Conservation (phyloP, 2,113 vertebrate species). For the Machaerirhynchus nigripectus region DNA sequence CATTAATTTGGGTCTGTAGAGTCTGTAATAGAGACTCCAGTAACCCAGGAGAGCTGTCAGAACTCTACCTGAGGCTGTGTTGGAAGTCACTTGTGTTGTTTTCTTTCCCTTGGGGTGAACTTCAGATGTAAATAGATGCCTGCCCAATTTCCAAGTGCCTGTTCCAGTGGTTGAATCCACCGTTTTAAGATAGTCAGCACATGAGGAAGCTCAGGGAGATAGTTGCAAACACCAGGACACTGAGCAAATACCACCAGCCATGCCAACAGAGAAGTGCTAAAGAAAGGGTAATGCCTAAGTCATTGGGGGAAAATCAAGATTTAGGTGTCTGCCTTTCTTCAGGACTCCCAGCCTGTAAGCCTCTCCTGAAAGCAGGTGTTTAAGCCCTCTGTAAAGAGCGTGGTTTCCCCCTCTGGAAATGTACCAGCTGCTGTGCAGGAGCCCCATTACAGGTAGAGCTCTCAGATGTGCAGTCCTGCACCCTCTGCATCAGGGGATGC, state of each 20-base stretch:
- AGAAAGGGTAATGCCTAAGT: neutral
- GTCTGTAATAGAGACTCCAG: neutral
- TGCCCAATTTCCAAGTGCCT: neutral
- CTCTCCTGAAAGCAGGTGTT: neutral
- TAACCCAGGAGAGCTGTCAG: neutral
- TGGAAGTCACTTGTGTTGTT: neutral
- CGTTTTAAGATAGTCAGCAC: neutral
- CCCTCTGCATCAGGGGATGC: neutral
- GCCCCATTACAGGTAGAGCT: accelerated
- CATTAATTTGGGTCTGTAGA: neutral
- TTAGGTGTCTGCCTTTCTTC: neutral
- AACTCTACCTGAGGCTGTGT: neutral
- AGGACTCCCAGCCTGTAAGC: neutral
- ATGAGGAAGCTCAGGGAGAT: neutral
- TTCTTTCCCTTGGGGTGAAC: neutral
- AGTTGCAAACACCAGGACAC: neutral
- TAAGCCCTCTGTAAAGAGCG: neutral
- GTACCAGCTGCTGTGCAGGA: neutral
- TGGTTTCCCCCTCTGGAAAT: neutral
- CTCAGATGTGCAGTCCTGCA: no score
- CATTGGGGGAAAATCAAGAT: neutral
- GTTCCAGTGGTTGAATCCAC: neutral
- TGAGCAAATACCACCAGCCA: neutral
- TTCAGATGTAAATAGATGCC: neutral
- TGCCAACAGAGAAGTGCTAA: neutral